Base-by-base conservation (phyloP, 2,888 invertebrate genomes). In the Eulithis prunata region DNA sequence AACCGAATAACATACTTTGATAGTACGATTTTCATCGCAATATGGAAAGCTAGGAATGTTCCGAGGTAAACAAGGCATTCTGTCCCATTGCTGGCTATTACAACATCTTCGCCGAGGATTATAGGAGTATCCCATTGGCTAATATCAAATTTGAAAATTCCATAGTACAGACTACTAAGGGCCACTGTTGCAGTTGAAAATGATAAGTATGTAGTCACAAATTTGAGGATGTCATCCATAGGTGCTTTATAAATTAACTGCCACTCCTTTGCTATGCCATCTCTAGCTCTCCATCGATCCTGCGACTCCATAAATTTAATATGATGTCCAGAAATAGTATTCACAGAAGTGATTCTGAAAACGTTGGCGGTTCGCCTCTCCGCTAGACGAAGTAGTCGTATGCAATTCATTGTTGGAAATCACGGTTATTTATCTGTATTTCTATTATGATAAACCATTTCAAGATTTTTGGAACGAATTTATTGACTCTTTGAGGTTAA, bases 241-340 rank as follows among this genome's bases (percentile, higher is more conserved):
- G 93, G 92, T 4, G 89, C 91, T 78, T 90, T 93, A 66, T 93
- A 93, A 64, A 93, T 90, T 59, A 93, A 71, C 47, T 91, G 80
- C 87, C 88, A 93, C 28, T 79, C 74, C 71, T 79, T 79, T 10
- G 90, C 80, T 52, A 93, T 68, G 41, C 82, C 80, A 71, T 93
- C 92, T 53, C 76, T 83, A 68, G 82, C 78, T 71, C 82, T 85
- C 87, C 89, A 90, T 75, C 79, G 79, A 1, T 87, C 80, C 75
- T 93, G 83, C 2, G 80, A 74, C 71, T 91, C 91, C 67, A 80
- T 69, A 75, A 88, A 92, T 73, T 85, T 89, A 0, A 84, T 65
- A 45, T 87, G 89, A 73, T 88, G 83, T 43, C 87, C 83, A 10
- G 83, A 77, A 51, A 79, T 70, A 77, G 74, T 81, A 70, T 80